These are phyloP conservation scores for Agonopterix alstromeriana DNA, from an alignment of 2,888 invertebrate genomes.

Conservation along the genomic window DNA sequence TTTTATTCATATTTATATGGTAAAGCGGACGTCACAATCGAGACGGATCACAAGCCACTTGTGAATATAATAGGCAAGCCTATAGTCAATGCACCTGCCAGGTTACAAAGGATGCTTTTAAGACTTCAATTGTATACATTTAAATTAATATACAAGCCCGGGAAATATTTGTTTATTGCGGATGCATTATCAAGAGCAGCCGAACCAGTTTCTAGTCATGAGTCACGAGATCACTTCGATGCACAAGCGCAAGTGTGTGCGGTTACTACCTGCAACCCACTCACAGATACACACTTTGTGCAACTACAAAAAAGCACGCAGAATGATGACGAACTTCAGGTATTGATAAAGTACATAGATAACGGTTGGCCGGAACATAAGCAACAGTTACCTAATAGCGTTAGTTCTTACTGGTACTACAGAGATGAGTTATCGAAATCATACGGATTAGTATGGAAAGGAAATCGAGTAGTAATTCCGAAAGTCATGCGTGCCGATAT, in stretches of 20 bases:
- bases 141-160: constrained; percentile 14
- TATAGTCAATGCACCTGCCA: constrained; percentile 6
- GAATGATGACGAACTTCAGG: constrained; percentile 3
- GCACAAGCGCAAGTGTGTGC: constrained; percentile 7
- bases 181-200: constrained; percentile 15
- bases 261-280: constrained; percentile 1
- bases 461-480: constrained; percentile 11
- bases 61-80: constrained; percentile 13
- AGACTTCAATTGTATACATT: constrained; percentile 15
- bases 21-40: constrained; percentile 3
- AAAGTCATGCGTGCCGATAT: constrained; percentile 9
- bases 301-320: constrained; percentile 8
- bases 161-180: constrained; percentile 16
- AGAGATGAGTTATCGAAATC: not conserved
- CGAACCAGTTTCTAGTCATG: not conserved
- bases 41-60: constrained; percentile 7
- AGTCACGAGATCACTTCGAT: constrained; percentile 2
- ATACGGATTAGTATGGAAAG: constrained; percentile 11
- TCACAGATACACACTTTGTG: constrained; percentile 11
- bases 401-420: no score
- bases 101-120: constrained; percentile 16
- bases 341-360: not conserved
- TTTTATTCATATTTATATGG: not conserved
- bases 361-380: not conserved
- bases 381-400: no score